Evolutionary conservation across 2,113 vertebrate genomes (phyloP), one percentile per base, ranked within the genome.

Genomic region (Ursus arctos): DNA sequence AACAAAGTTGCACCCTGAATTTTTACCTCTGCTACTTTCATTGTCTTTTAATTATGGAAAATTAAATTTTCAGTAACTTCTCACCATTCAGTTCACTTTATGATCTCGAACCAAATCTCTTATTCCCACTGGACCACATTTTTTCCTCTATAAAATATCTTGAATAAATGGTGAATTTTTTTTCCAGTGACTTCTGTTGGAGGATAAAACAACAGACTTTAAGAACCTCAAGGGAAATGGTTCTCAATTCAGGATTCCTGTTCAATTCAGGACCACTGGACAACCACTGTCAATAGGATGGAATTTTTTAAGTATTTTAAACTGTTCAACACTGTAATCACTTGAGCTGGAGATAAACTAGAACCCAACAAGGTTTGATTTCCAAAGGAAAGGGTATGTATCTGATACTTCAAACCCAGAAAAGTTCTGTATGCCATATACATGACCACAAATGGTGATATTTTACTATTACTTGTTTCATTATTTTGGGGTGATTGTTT

Each of bases 11-110:
- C 47, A 6, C 31, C 49, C 18, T 84, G n/a, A 65, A 14, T 40
- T 71, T 93, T 81, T 89, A 59, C 77, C 77, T 84, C 40, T 36
- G 28, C 57, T 77, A n/a, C 76, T 93, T 83, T 43, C 57, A 81
- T 16, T 76, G 65, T 76, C 49, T 95, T 88, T 71, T 91, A 57
- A 81, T 71, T 77, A 88, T 16, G 24, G 31, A 89, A 97, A 88
- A 95, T 72, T 87, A 89, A 83, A 90, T 65, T 84, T 91, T 88
- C 76, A 81, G 49, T 51, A 51, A 88, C 72, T 69, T 74, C 26
- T 74, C 28, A 57, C 47, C 55, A 47, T 14, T 55, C 91, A 71
- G 49, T 79, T 79, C 69, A 65, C 80, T 94, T 92, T 74, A 85
- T n/a, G 36, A 80, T 55, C 51, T 55, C 85, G 69, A 85, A 88